Percentiles rank a stretch among this genome's conserved stretches.
Evolutionary conservation across 2,113 vertebrate genomes (phyloP).

Genomic region (Pelecanus crispus): DNA sequence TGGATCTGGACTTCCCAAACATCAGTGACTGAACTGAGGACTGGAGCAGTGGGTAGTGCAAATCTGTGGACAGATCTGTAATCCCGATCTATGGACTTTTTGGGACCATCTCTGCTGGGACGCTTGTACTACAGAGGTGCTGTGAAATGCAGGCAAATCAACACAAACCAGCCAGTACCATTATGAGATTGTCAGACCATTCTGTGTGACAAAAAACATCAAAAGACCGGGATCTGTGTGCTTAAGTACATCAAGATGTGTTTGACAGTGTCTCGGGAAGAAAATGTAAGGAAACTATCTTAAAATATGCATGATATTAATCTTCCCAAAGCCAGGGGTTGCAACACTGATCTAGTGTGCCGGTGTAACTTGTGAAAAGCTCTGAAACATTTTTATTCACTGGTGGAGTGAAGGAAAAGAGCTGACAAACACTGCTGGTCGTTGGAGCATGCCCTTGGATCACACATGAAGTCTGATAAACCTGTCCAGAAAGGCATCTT

Average conservation of each 20-base stretch:
- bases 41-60: not conserved
- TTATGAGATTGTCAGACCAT: not conserved
- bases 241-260: not conserved
- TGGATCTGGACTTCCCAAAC: not conserved
- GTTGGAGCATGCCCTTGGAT: not conserved
- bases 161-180: not conserved
- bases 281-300: not conserved
- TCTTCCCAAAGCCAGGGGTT: not conserved
- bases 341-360: not conserved
- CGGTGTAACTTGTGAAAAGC: not conserved
- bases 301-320: not conserved
- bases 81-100: no score
- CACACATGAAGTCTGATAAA: not conserved
- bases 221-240: not conserved
- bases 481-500: not conserved
- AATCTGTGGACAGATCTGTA: not conserved
- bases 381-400: not conserved
- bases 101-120: not conserved
- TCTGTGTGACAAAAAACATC: not conserved
- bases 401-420: not conserved
- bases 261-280: not conserved
- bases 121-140: not conserved
- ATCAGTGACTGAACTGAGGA: not conserved
- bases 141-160: not conserved
- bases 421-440: not conserved